These are phyloP conservation scores for Drosophila pullipes DNA, from an alignment of 2,888 invertebrate species.

Conservation along the genomic window DNA sequence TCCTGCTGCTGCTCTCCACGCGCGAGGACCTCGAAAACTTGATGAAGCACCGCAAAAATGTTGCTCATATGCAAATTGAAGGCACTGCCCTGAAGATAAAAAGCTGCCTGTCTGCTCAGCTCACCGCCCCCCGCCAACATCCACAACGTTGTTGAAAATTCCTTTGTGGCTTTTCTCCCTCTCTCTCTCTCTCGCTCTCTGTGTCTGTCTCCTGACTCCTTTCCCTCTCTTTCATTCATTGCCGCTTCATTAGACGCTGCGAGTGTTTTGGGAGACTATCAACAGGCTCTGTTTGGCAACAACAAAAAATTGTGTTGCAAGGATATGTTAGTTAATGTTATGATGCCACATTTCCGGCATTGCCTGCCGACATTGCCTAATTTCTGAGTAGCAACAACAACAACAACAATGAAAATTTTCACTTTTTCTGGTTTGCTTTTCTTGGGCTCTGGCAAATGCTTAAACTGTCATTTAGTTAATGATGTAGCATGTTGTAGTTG, in stretches of 20 bases:
- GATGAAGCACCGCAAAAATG: conserved; percentile 58
- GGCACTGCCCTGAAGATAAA: conserved; percentile 12
- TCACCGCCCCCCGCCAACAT: neutral
- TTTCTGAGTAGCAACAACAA: conserved; percentile 49
- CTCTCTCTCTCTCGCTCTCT: too few relatives aligned
- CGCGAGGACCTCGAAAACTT: conserved; percentile 29
- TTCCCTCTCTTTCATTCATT: conserved; percentile 25
- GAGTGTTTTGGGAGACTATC: conserved; percentile 54
- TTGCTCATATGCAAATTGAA: conserved; percentile 65
- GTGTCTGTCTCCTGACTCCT: neutral
- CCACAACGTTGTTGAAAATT: conserved; percentile 3
- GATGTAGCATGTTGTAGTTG: conserved; percentile 63
- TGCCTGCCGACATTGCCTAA: conserved; percentile 43
- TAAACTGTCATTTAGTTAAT: conserved; percentile 82
- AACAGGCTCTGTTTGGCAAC: conserved; percentile 61
- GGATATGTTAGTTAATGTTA: conserved; percentile 82
- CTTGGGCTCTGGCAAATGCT: conserved; percentile 48
- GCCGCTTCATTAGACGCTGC: conserved; percentile 69
- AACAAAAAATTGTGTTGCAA: conserved; percentile 47
- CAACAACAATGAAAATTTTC: neutral
- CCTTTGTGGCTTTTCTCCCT: conserved; percentile 26
- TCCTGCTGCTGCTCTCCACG: conserved; percentile 14
- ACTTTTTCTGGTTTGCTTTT: conserved; percentile 2
- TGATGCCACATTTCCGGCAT: conserved; percentile 75
- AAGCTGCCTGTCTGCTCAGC: neutral